Evolutionary conservation across 1,140 invertebrate species (phyloP).

Genomic region (Drosophila arawakana): DNA sequence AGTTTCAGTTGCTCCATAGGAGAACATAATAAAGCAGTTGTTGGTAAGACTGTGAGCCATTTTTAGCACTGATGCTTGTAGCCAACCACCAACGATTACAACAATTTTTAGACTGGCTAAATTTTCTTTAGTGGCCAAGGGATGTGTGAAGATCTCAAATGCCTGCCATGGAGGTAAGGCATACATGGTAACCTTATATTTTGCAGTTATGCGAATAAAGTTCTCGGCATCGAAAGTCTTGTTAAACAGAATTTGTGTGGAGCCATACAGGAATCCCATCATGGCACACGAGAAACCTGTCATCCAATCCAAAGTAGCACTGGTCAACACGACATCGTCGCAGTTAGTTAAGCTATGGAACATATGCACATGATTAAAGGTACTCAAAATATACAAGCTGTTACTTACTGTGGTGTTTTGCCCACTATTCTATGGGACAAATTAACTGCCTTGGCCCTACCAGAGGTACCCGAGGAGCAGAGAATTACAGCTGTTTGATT

Average conservation of each 20-base stretch:
- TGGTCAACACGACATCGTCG: slow-evolving; percentile 54
- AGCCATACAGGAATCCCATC: slow-evolving; percentile 44
- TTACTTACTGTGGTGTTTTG: slow-evolving; percentile 42
- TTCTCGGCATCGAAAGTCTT: slow-evolving; percentile 53
- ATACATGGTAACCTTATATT: slow-evolving; percentile 57
- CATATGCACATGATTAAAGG: neutral
- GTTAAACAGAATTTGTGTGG: slow-evolving; percentile 52
- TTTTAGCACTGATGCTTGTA: slow-evolving; percentile 34
- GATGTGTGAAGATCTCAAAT: slow-evolving; percentile 60
- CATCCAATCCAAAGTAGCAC: slow-evolving; percentile 59
- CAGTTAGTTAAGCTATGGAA: slow-evolving; percentile 39
- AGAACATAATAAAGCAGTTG: slow-evolving; percentile 38
- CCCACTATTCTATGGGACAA: slow-evolving; percentile 85
- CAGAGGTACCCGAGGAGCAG: slow-evolving; percentile 90
- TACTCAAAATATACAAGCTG: neutral
- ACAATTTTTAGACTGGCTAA: slow-evolving; percentile 30
- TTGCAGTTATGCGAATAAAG: slow-evolving; percentile 32
- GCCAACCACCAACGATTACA: slow-evolving; percentile 55
- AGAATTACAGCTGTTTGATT: slow-evolving; percentile 76
- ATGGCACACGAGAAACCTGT: slow-evolving; percentile 60
- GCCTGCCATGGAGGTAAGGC: slow-evolving; percentile 66
- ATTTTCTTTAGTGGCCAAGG: slow-evolving; percentile 33
- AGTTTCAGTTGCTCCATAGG: slow-evolving; percentile 68
- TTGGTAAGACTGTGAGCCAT: slow-evolving; percentile 44
- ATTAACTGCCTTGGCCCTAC: slow-evolving; percentile 91